A percentile compares a stretch with the other conserved stretches of the same genome.
phyloP scores from a whole-genome alignment of 1,140 invertebrate genomes.

The Lepidurus packardi region DNA sequence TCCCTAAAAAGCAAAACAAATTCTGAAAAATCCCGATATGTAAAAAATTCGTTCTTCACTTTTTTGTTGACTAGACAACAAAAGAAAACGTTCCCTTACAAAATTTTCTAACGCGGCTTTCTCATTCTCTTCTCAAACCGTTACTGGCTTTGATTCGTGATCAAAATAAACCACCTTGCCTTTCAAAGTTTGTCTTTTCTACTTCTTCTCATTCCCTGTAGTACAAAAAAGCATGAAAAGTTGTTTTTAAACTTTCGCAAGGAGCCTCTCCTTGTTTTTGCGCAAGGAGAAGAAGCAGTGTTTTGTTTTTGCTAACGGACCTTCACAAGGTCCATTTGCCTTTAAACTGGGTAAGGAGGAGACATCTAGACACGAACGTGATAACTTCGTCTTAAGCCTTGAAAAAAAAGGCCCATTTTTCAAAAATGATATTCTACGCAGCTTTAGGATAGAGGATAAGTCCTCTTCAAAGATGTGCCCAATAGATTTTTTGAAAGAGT shows the following conservation, averaged over 20 bases:
- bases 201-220: too few relatives aligned
- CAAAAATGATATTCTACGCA: background rate
- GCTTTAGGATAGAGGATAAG: background rate
- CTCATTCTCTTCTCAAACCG: background rate
- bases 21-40: background rate
- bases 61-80: constrained; percentile 20
- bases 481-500: background rate
- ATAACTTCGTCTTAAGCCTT: too few relatives aligned
- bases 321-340: background rate
- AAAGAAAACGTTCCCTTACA: background rate
- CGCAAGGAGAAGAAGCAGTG: background rate
- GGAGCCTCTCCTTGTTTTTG: background rate
- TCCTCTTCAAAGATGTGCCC: background rate
- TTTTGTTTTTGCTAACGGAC: background rate
- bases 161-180: too few relatives aligned
- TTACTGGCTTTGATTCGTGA: background rate
- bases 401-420: background rate
- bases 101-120: background rate
- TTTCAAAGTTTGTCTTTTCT: too few relatives aligned
- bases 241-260: too few relatives aligned
- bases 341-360: background rate
- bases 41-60: constrained; percentile 22
- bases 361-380: background rate
- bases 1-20: background rate
- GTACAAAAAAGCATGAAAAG: too few relatives aligned